A percentile compares a stretch with the other conserved stretches of the same genome.
phyloP scores from a whole-genome alignment of 2,113 vertebrate species.

The Trichomycterus rosablanca region DNA sequence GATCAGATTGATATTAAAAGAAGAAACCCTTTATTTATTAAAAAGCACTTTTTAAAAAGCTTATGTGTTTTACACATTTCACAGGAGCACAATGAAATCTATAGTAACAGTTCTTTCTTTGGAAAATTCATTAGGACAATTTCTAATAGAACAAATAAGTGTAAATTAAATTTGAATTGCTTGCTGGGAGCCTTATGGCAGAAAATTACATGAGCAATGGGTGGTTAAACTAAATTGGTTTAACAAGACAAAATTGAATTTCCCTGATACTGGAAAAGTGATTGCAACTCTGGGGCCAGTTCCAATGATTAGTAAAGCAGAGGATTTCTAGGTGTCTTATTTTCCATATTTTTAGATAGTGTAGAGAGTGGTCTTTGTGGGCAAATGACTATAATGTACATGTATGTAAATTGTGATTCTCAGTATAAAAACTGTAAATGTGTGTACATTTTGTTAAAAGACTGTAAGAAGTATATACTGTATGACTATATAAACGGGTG shows the following conservation, averaged over 20 bases:
- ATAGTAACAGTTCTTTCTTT: too few species aligned
- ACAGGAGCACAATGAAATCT: too few species aligned
- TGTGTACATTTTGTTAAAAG: slow-evolving; percentile 91
- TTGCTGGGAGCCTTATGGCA: too few species aligned
- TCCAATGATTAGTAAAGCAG: slow-evolving; percentile 18
- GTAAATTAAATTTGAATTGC: too few species aligned
- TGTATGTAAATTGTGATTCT: slow-evolving; percentile 72
- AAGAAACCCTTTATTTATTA: too few species aligned
- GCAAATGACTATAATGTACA: slow-evolving; percentile 53
- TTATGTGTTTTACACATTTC: too few species aligned
- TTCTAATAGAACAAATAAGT: too few species aligned
- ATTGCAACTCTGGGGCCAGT: slow-evolving; percentile 51
- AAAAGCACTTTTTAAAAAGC: too few species aligned
- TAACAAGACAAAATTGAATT: slow-evolving; percentile 3
- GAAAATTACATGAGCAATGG: too few species aligned
- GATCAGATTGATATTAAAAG: too few species aligned
- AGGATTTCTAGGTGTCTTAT: slow-evolving; percentile 32
- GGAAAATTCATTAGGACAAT: too few species aligned
- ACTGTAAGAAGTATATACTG: slow-evolving; percentile 66
- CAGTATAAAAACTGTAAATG: slow-evolving; percentile 88
- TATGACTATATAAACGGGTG: slow-evolving; percentile 66
- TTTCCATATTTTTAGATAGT: slow-evolving; percentile 1
- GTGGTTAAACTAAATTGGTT: too few species aligned
- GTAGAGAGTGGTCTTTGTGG: slow-evolving; percentile 57
- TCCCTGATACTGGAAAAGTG: slow-evolving; percentile 18